phyloP scores from a whole-genome alignment of 1,140 invertebrate genomes.

The Trichonephila clavipes region DNA sequence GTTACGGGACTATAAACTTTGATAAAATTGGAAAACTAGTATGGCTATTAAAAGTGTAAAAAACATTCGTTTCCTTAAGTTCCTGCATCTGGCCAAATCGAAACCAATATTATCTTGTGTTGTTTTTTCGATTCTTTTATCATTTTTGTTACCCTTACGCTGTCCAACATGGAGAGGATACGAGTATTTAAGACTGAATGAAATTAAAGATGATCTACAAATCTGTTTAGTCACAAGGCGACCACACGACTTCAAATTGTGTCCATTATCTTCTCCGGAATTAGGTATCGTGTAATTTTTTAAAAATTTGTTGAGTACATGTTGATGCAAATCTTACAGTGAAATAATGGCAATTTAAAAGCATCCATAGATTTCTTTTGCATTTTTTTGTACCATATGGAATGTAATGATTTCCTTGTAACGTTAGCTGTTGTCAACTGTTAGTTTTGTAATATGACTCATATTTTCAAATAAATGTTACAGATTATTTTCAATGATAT shows the following conservation, averaged over 20 bases:
- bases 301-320: too few relatives aligned
- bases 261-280: conserved; percentile 33
- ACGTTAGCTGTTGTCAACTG: too few relatives aligned
- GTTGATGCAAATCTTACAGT: too few relatives aligned
- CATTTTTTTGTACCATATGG: too few relatives aligned
- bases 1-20: not conserved
- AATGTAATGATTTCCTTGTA: too few relatives aligned
- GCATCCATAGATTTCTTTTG: too few relatives aligned
- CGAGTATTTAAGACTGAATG: conserved; percentile 52
- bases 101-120: conserved; percentile 37
- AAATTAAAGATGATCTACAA: conserved; percentile 75
- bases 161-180: conserved; percentile 68
- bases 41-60: conserved; percentile 35
- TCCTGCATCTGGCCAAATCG: not conserved
- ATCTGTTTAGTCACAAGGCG: conserved; percentile 63
- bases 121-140: conserved; percentile 41
- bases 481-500: too few relatives aligned
- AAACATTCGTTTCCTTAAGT: not conserved
- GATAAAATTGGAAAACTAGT: not conserved
- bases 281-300: conserved; percentile 40
- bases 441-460: too few relatives aligned
- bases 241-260: conserved; percentile 45
- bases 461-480: too few relatives aligned
- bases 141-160: conserved; percentile 64
- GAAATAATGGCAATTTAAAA: too few relatives aligned